Percentiles rank a stretch among this genome's conserved stretches.
phyloP scores from a whole-genome alignment of 2,888 invertebrate species.

The Glomeris marginata region DNA sequence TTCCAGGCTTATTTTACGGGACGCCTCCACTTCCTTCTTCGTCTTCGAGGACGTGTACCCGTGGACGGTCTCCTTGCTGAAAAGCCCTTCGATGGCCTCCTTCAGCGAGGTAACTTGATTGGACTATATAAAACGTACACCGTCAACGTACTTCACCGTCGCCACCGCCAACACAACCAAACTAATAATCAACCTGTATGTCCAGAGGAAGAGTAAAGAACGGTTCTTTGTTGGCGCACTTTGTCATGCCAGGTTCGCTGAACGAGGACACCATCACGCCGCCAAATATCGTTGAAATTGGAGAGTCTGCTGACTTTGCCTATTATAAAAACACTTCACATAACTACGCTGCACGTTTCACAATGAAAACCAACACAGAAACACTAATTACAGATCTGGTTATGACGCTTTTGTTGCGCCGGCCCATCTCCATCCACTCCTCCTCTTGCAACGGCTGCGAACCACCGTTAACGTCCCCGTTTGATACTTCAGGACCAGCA shows the following conservation, averaged over 20 bases:
- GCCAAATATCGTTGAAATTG: constrained; percentile 82
- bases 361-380: not conserved
- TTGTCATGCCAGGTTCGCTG: constrained; percentile 48
- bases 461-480: constrained; percentile 20
- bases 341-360: constrained; percentile 5
- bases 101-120: constrained; percentile 44
- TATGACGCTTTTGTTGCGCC: constrained; percentile 71
- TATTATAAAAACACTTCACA: constrained; percentile 18
- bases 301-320: constrained; percentile 66
- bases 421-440: constrained; percentile 48
- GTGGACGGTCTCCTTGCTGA: constrained; percentile 68
- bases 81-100: constrained; percentile 73
- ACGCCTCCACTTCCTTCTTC: constrained; percentile 62
- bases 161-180: constrained; percentile 4
- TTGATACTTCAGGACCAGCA: constrained; percentile 16
- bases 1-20: constrained; percentile 77
- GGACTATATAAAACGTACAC: constrained; percentile 22
- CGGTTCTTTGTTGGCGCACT: constrained; percentile 84
- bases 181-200: constrained; percentile 53
- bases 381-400: constrained; percentile 50
- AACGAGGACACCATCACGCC: constrained; percentile 75
- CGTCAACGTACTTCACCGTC: constrained; percentile 3
- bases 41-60: constrained; percentile 70
- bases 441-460: constrained; percentile 13
- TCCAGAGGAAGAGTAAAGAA: constrained; percentile 91